Evolutionary conservation across 2,113 vertebrate species (phyloP), one percentile per base, ranked within the genome.

Genomic region (Dasyornis broadbenti): DNA sequence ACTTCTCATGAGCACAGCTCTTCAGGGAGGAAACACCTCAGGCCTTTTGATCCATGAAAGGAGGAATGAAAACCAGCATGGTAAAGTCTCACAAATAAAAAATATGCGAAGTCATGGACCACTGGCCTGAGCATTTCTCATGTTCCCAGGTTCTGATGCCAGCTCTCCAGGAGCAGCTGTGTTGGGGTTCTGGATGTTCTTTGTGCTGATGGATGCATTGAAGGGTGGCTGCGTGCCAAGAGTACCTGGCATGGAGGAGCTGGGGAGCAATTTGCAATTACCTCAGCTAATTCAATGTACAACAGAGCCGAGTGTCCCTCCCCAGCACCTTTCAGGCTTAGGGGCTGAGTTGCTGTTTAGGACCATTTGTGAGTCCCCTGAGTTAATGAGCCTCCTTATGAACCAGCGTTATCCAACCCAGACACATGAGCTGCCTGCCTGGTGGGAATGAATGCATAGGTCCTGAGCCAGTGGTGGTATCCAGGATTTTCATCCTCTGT

Each of bases 291-390:
- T 63, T 77, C 33, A 39, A 1, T 9, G 49, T 40, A 66, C 52
- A 84, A 3, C 23, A 71, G 61, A 84, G 69, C 70, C 68, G 35
- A 20, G 12, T 17, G n/a, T 53, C 24, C 64, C 60, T 66, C 86
- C 24, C 70, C 39, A 50, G 19, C 30, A 19, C 50, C 49, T 45
- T 26, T 21, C 6, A 8, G 35, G 66, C 63, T 56, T 15, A 13
- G 49, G 31, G 42, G 42, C 7, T 0, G 0, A 61, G 33, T 22
- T 86, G 28, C 45, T 50, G 11, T 50, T 40, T 0, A 54, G 47
- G 39, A 70, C 39, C 42, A 15, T 63, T 63, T 60, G 53, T 45
- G 53, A 68, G 59, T 47, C 13, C 16, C 19, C 56, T 42, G 57
- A 79, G 57, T 42, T 90, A 9, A 15, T 39, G 69, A 86, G 5